phyloP scores from a whole-genome alignment of 2,888 invertebrate genomes.

The Choreutis nemorana region DNA sequence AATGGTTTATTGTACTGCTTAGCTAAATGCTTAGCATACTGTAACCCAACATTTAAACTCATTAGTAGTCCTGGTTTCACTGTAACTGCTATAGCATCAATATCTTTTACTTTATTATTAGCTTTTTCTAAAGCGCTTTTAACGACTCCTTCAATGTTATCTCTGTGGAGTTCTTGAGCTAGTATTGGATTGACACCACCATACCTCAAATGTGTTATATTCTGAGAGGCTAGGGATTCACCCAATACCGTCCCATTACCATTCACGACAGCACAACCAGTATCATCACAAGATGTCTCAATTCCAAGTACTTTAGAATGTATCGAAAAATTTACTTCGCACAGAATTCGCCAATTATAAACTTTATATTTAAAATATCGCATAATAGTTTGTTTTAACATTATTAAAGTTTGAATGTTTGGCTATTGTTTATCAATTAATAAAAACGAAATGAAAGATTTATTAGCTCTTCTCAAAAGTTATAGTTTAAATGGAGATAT shows the following conservation, averaged over 20 bases:
- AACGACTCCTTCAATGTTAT: constrained; percentile 79
- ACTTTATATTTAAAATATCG: too few relatives aligned
- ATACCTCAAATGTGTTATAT: constrained; percentile 71
- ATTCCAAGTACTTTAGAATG: constrained; percentile 84
- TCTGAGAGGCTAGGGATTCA: constrained; percentile 85
- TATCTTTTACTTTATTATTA: constrained; percentile 64
- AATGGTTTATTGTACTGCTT: constrained; percentile 75
- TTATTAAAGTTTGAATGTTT: too few relatives aligned
- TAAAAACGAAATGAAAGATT: too few relatives aligned
- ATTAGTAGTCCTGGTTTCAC: constrained; percentile 85
- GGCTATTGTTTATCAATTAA: too few relatives aligned
- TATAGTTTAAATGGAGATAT: too few relatives aligned
- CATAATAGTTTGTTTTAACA: too few relatives aligned
- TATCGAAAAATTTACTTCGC: too few relatives aligned
- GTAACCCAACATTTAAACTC: constrained; percentile 81
- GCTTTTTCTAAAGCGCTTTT: constrained; percentile 71
- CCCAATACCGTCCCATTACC: constrained; percentile 75
- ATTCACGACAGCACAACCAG: constrained; percentile 89
- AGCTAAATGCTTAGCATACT: constrained; percentile 82
- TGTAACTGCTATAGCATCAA: constrained; percentile 93
- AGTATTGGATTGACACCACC: constrained; percentile 92
- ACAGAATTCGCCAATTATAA: too few relatives aligned
- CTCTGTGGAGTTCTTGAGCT: constrained; percentile 82
- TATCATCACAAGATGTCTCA: constrained; percentile 98
- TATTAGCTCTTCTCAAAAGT: too few relatives aligned